phyloP scores from a whole-genome alignment of 2,888 invertebrate species.

The Neelides folsomi region DNA sequence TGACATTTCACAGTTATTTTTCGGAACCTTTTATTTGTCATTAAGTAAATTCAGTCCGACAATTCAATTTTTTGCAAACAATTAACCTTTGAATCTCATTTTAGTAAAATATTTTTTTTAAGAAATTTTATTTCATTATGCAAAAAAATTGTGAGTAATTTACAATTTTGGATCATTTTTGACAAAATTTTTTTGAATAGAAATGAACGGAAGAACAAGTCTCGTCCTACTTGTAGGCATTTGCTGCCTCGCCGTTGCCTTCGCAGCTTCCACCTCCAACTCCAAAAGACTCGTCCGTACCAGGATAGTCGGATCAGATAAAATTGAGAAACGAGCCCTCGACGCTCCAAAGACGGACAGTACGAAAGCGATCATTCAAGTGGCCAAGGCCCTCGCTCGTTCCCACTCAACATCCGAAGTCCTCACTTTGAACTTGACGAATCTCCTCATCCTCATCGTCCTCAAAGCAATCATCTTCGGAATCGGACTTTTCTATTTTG shows the following conservation, averaged over 20 bases:
- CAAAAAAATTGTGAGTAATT: too few relatives aligned
- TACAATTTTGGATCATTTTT: too few relatives aligned
- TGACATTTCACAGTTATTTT: too few relatives aligned
- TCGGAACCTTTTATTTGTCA: too few relatives aligned
- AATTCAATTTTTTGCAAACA: too few relatives aligned
- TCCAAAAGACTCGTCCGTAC: constrained; percentile 7
- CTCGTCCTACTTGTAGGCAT: constrained; percentile 23
- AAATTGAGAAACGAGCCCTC: constrained; percentile 15
- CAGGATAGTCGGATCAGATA: constrained; percentile 8
- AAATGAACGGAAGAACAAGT: constrained; percentile 29
- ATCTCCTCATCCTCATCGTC: constrained; percentile 61
- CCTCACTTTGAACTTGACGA: constrained; percentile 67
- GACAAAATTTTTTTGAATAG: constrained; percentile 3
- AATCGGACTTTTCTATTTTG: constrained; percentile 49
- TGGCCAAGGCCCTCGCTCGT: constrained; percentile 30
- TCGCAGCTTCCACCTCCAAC: constrained; percentile 9
- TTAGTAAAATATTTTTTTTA: too few relatives aligned
- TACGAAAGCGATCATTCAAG: constrained; percentile 28
- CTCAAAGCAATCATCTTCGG: constrained; percentile 69
- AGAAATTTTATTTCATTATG: too few relatives aligned
- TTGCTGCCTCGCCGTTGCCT: constrained; percentile 20
- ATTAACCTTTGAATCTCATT: too few relatives aligned
- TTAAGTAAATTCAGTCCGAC: too few relatives aligned
- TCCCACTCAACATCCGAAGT: constrained; percentile 43
- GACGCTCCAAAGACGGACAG: constrained; percentile 15